Conservation (phyloP, 2,888 invertebrate genomes). For the Trissolcus japonicus region DNA sequence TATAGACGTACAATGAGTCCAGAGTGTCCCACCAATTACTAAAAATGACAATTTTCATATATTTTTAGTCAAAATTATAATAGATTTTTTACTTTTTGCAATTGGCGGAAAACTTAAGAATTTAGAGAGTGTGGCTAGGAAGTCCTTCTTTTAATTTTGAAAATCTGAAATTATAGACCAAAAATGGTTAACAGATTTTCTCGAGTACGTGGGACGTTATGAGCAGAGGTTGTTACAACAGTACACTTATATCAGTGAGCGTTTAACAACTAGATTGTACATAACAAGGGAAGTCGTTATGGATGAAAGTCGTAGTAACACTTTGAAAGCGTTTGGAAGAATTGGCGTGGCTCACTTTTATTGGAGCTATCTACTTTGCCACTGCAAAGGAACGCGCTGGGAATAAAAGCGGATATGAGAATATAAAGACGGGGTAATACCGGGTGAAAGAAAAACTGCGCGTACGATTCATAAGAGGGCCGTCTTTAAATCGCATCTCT, state of each 20-base stretch:
- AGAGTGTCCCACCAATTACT: no score
- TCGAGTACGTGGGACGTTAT: no score
- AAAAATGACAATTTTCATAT: no score
- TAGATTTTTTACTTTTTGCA: no score
- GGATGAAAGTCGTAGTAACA: slow-evolving; percentile 60
- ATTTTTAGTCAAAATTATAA: no score
- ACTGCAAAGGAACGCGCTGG: slow-evolving; percentile 56
- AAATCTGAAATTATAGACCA: no score
- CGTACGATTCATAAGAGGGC: slow-evolving; percentile 58
- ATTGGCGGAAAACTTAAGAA: no score
- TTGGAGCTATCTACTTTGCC: slow-evolving; percentile 58
- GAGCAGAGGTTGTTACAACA: no score
- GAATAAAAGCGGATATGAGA: slow-evolving; percentile 56
- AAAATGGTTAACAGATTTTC: no score
- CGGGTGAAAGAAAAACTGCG: slow-evolving; percentile 53
- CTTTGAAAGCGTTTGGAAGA: slow-evolving; percentile 60
- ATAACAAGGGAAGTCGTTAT: slow-evolving; percentile 60
- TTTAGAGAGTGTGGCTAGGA: no score
- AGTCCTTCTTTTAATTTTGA: no score
- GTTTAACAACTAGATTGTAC: slow-evolving; percentile 57
- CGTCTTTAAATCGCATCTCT: slow-evolving; percentile 56
- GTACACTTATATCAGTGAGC: slow-evolving; percentile 4
- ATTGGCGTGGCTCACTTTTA: slow-evolving; percentile 60
- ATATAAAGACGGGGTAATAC: slow-evolving; percentile 54
- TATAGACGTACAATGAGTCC: no score